These are phyloP conservation scores for Actinia tenebrosa DNA, from an alignment of 64 coral and sea anemone genomes.

Conservation along the genomic window DNA sequence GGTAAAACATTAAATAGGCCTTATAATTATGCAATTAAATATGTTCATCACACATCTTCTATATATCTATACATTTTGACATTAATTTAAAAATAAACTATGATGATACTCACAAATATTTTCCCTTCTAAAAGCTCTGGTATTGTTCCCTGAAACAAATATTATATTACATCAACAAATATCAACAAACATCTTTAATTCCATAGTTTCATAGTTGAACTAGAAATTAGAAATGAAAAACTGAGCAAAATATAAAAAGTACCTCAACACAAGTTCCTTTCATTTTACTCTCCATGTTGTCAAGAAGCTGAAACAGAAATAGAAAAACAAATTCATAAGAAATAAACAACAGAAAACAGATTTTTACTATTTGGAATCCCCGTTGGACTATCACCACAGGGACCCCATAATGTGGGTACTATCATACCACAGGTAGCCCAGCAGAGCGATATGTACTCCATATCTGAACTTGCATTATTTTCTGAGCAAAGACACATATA, in stretches of 20 bases:
- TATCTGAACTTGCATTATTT: background rate
- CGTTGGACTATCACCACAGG: background rate
- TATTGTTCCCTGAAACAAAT: constrained; percentile 79
- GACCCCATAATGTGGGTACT: background rate
- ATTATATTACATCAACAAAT: background rate
- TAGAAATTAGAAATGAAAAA: background rate
- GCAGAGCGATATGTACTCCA: too few species aligned
- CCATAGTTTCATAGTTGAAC: too few species aligned
- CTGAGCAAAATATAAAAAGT: background rate
- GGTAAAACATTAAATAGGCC: too few species aligned
- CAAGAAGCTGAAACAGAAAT: constrained; percentile 55
- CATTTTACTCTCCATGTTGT: constrained; percentile 99
- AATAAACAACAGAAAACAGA: background rate
- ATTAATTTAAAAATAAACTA: background rate
- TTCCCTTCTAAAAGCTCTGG: constrained; percentile 94
- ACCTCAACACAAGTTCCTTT: constrained; percentile 99
- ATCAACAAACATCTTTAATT: too few species aligned
- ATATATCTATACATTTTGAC: too few species aligned
- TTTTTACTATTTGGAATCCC: background rate
- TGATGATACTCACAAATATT: constrained; percentile 67
- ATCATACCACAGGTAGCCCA: background rate
- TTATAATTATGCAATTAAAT: too few species aligned
- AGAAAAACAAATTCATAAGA: background rate
- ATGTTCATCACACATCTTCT: too few species aligned
- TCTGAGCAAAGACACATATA: too few species aligned